Evolutionary conservation across 2,888 invertebrate genomes (phyloP).

Genomic region (Pammene aurita): DNA sequence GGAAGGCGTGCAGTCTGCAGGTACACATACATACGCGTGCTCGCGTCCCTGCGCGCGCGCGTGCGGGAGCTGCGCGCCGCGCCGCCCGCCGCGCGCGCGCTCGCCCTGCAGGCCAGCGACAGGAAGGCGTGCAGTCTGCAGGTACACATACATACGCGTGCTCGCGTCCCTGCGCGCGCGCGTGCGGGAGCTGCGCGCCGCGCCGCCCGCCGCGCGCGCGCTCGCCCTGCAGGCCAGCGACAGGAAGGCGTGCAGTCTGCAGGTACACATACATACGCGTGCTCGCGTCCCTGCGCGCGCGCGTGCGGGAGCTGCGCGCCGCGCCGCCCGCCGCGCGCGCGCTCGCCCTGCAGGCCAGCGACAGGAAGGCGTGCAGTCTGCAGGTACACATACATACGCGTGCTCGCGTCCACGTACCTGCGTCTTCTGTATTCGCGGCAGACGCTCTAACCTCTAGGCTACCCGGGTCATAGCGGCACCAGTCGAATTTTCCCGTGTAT

Average conservation of each 20-base stretch:
- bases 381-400: slow-evolving; percentile 72
- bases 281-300: slow-evolving; percentile 91
- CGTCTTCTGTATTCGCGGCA: no score
- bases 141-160: slow-evolving; percentile 79
- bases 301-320: slow-evolving; percentile 92
- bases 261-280: slow-evolving; percentile 78
- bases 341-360: slow-evolving; percentile 88
- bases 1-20: slow-evolving; percentile 51
- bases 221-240: slow-evolving; percentile 89
- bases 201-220: slow-evolving; percentile 91
- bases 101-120: slow-evolving; percentile 89
- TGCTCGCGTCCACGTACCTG: slow-evolving; percentile 90
- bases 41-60: slow-evolving; percentile 92
- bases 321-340: slow-evolving; percentile 92
- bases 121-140: slow-evolving; percentile 56
- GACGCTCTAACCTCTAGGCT: no score
- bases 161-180: slow-evolving; percentile 92
- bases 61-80: slow-evolving; percentile 92
- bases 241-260: slow-evolving; percentile 56
- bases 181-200: slow-evolving; percentile 91
- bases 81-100: slow-evolving; percentile 91
- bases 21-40: slow-evolving; percentile 83
- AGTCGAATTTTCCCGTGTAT: no score
- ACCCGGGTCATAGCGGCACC: no score
- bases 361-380: slow-evolving; percentile 66